A percentile compares a stretch with the other conserved stretches of the same genome.
phyloP scores from a whole-genome alignment of 2,113 vertebrate genomes.

The Ivindomyrus marchei region DNA sequence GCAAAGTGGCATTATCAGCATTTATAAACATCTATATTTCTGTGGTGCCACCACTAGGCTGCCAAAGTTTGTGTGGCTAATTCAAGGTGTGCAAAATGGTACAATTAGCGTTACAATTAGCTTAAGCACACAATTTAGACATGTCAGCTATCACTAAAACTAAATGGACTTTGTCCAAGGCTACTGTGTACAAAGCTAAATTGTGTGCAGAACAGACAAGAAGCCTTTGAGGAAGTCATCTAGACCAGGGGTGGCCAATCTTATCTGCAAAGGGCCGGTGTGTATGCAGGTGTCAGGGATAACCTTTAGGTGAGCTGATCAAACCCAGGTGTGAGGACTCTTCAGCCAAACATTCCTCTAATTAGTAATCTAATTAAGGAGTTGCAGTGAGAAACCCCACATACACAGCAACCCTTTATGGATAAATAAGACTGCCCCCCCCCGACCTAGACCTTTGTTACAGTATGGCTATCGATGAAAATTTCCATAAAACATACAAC shows the following conservation, averaged over 20 bases:
- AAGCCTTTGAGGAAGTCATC: background rate
- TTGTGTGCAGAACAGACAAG: background rate
- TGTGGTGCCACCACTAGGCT: background rate
- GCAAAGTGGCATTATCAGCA: background rate
- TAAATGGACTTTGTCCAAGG: background rate
- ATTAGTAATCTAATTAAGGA: no score
- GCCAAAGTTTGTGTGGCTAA: background rate
- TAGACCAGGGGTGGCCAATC: no score
- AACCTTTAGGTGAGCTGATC: no score
- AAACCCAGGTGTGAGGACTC: no score
- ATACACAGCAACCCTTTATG: no score
- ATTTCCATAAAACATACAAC: background rate
- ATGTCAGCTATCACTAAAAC: background rate
- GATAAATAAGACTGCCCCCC: no score
- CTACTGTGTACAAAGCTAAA: background rate
- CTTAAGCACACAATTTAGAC: background rate
- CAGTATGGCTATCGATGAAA: background rate
- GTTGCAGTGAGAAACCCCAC: no score
- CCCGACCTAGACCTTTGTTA: background rate
- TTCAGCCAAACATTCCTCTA: no score
- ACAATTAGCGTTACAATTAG: background rate
- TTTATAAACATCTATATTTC: background rate
- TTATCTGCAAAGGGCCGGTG: no score
- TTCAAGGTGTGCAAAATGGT: background rate
- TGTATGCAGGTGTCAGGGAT: no score